Percentiles rank a stretch among this genome's conserved stretches.
Conservation (phyloP, 2,888 invertebrate species). For the Ormyrus rosae region DNA sequence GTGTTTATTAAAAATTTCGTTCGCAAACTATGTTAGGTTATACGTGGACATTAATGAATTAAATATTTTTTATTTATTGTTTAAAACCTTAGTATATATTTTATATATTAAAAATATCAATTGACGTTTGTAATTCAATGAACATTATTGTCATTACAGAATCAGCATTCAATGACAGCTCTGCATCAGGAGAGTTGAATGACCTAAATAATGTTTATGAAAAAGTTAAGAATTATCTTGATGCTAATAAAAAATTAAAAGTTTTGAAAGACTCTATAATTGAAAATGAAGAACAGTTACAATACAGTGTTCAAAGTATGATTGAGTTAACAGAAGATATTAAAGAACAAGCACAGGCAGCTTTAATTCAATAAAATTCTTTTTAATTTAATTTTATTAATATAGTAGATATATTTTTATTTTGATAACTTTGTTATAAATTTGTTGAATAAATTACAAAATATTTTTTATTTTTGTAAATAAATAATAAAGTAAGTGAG, state of each 20-base stretch:
- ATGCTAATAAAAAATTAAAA: constrained; percentile 69
- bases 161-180: constrained; percentile 43
- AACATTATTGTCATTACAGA: constrained; percentile 24
- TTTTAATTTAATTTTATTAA: constrained; percentile 20
- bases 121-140: not conserved
- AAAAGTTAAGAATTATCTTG: constrained; percentile 70
- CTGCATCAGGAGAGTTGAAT: constrained; percentile 24
- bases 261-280: constrained; percentile 66
- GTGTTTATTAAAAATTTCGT: not conserved
- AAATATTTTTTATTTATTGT: not conserved
- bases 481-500: constrained; percentile 8
- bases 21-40: not conserved
- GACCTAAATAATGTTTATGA: constrained; percentile 64
- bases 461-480: constrained; percentile 22
- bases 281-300: constrained; percentile 66
- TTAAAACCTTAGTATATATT: not conserved
- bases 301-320: constrained; percentile 68
- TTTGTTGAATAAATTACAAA: not conserved
- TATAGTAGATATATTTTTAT: constrained; percentile 8
- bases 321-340: constrained; percentile 72
- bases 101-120: not conserved
- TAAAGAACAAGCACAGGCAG: constrained; percentile 72
- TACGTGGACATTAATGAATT: not conserved
- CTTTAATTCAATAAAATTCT: constrained; percentile 64
- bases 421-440: not conserved